Conservation (phyloP, 2,113 vertebrate species). For the Nothoprocta pentlandii region DNA sequence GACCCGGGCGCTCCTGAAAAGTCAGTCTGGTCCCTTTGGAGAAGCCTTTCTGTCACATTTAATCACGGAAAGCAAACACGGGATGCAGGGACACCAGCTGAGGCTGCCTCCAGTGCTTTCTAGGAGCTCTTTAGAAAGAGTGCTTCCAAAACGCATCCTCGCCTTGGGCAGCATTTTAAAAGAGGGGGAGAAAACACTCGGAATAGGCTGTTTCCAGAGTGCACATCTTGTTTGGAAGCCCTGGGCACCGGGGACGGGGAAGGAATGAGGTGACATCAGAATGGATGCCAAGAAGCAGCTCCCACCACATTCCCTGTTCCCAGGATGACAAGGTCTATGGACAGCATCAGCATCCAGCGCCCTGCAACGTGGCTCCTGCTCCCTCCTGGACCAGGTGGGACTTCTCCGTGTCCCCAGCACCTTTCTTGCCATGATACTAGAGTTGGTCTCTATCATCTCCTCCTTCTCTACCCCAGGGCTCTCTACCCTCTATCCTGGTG, state of each 20-base stretch:
- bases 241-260: not conserved
- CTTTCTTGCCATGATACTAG: not conserved
- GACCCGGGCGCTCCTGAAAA: not conserved
- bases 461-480: not conserved
- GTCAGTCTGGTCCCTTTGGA: not conserved
- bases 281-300: not conserved
- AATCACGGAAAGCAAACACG: not conserved
- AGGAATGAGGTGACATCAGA: not conserved
- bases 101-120: not conserved
- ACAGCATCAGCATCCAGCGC: accelerated
- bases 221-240: not conserved
- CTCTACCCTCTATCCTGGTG: not conserved
- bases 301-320: not conserved
- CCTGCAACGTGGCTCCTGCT: not conserved
- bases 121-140: not conserved
- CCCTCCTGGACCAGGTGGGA: not conserved
- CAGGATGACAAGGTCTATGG: not conserved
- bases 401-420: no score
- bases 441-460: not conserved
- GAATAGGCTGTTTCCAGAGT: not conserved
- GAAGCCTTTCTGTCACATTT: not conserved
- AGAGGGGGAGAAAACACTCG: not conserved
- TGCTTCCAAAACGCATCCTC: not conserved
- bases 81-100: not conserved
- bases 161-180: not conserved